A percentile compares a stretch with the other conserved stretches of the same genome.
These are phyloP conservation scores for Rhynchopsitta pachyrhyncha DNA, from an alignment of 2,113 vertebrate species.

Conservation along the genomic window DNA sequence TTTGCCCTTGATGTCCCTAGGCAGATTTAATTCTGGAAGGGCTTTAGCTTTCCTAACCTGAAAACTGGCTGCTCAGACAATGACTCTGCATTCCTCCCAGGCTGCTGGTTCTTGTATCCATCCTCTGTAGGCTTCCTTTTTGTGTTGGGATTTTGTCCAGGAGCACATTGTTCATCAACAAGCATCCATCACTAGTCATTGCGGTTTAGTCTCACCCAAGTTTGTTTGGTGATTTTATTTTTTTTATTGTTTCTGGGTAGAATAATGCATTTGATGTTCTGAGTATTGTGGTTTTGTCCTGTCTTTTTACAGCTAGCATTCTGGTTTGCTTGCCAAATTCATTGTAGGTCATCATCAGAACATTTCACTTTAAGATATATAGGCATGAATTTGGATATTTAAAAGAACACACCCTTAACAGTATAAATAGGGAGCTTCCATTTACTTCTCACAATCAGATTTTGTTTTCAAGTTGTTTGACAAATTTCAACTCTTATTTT, in stretches of 20 bases:
- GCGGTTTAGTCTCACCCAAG: background rate
- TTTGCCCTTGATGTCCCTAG: background rate
- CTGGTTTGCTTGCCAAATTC: background rate
- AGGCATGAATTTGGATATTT: fast-evolving
- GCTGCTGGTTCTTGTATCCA: background rate
- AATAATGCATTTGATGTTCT: background rate
- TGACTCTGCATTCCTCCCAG: background rate
- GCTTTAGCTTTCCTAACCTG: background rate
- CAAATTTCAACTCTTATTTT: background rate
- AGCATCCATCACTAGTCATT: background rate
- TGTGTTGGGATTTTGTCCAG: background rate
- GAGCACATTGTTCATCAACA: background rate
- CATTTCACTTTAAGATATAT: background rate
- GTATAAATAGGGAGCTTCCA: background rate
- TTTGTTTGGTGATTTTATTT: background rate
- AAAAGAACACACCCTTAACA: background rate
- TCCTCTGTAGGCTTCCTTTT: background rate
- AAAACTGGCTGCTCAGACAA: background rate
- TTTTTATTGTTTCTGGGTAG: background rate
- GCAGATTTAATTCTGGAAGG: background rate
- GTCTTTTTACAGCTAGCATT: background rate
- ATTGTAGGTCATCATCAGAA: background rate
- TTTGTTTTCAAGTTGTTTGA: background rate
- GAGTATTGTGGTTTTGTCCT: background rate
- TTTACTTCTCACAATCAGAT: background rate